phyloP scores from a whole-genome alignment of 2,888 invertebrate species.

The Metellina segmentata region DNA sequence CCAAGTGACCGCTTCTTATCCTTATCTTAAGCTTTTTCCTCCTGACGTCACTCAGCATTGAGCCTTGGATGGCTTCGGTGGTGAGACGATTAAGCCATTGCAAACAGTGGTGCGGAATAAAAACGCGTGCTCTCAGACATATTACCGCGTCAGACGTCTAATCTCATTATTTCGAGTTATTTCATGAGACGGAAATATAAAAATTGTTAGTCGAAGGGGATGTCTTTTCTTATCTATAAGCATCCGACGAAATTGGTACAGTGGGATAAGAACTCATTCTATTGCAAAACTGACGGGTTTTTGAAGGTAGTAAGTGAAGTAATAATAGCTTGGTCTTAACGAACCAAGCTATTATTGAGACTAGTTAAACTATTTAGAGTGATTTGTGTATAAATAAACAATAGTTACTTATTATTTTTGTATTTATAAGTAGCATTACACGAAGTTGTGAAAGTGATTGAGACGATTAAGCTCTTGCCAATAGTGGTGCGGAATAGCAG shows the following conservation, averaged over 20 bases:
- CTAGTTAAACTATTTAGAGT: no score
- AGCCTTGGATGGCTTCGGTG: constrained; percentile 10
- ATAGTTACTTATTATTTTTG: no score
- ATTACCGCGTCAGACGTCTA: not conserved
- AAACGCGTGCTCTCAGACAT: not conserved
- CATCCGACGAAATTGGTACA: not conserved
- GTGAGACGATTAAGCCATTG: constrained; percentile 17
- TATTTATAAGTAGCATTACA: no score
- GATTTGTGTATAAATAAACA: no score
- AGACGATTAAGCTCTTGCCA: no score
- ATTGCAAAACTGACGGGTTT: not conserved
- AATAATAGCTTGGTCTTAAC: no score
- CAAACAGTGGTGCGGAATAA: not conserved
- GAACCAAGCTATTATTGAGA: not conserved
- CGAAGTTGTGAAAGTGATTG: no score
- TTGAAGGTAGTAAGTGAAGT: not conserved
- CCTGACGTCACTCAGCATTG: not conserved
- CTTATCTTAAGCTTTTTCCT: constrained; percentile 24
- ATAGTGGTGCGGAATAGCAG: no score
- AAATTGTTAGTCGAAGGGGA: not conserved
- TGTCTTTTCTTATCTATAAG: no score
- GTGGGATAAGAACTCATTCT: not conserved
- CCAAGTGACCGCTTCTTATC: constrained; percentile 54
- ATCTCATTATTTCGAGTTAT: not conserved
- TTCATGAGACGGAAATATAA: not conserved